phyloP scores from a whole-genome alignment of 2,888 invertebrate species.

The Athripsodes cinereus region DNA sequence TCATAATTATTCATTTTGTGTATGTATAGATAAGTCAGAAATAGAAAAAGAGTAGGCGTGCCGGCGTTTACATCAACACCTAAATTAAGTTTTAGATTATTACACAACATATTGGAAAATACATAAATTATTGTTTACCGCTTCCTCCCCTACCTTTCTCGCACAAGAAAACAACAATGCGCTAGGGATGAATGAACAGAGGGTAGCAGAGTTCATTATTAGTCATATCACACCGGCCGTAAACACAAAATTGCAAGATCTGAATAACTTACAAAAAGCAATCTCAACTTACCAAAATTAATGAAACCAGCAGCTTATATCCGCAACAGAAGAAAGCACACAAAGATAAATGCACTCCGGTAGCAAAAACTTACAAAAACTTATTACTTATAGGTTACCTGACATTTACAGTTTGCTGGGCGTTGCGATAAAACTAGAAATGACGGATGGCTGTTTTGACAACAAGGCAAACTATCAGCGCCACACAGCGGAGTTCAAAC shows the following conservation, averaged over 20 bases:
- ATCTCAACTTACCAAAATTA: background rate
- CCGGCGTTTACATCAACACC: slow-evolving; percentile 18
- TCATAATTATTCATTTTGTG: background rate
- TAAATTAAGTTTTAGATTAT: slow-evolving; percentile 7
- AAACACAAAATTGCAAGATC: slow-evolving; percentile 8
- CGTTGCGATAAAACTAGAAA: slow-evolving; percentile 13
- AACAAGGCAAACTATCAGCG: slow-evolving; percentile 4
- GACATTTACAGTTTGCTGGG: slow-evolving; percentile 18
- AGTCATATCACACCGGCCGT: slow-evolving; percentile 14
- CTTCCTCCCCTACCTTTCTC: background rate
- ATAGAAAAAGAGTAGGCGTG: slow-evolving; percentile 23
- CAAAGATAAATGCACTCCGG: background rate
- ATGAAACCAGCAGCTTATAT: background rate
- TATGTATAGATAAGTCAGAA: slow-evolving; percentile 12
- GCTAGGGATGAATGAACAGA: slow-evolving; percentile 21
- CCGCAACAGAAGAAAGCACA: background rate
- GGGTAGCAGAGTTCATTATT: slow-evolving; percentile 10
- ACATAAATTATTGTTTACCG: background rate
- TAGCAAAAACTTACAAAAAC: slow-evolving; percentile 4
- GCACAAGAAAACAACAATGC: slow-evolving; percentile 6
- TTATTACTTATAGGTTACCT: slow-evolving; percentile 20
- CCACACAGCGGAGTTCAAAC: background rate
- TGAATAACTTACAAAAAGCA: too few species aligned
- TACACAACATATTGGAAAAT: background rate
- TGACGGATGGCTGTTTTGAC: slow-evolving; percentile 19